These are phyloP conservation scores for Salpingus planirostris DNA, from an alignment of 2,888 invertebrate genomes.

Conservation along the genomic window DNA sequence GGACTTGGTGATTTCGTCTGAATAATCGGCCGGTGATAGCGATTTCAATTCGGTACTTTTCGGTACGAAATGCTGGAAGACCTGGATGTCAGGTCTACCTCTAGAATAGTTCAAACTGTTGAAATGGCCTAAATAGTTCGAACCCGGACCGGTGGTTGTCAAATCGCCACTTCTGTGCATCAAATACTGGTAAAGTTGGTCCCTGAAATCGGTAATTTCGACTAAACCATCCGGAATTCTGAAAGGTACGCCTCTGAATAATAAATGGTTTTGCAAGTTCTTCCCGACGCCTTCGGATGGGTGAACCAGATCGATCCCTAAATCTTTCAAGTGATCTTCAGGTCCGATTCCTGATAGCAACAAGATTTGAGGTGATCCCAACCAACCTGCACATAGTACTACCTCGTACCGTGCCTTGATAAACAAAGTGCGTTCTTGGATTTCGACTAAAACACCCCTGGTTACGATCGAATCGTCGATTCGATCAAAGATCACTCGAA, in stretches of 20 bases:
- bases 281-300: constrained; percentile 65
- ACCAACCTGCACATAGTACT: constrained; percentile 75
- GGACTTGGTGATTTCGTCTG: constrained; percentile 18
- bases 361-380: constrained; percentile 76
- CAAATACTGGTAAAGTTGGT: constrained; percentile 42
- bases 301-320: constrained; percentile 52
- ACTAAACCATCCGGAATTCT: too few species aligned
- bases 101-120: constrained; percentile 40
- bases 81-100: constrained; percentile 46
- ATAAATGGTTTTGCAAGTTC: constrained; percentile 78
- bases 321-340: constrained; percentile 49
- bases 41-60: constrained; percentile 15
- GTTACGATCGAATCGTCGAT: constrained; percentile 55
- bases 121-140: constrained; percentile 44
- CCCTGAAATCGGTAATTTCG: too few species aligned
- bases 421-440: constrained; percentile 43
- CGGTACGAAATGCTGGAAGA: constrained; percentile 29
- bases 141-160: constrained; percentile 40
- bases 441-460: constrained; percentile 51
- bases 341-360: constrained; percentile 82
- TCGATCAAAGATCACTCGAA: constrained; percentile 53
- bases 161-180: constrained; percentile 44
- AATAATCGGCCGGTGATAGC: constrained; percentile 25
- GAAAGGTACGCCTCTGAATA: constrained; percentile 68
- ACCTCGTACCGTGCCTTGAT: constrained; percentile 68